These are phyloP conservation scores for Cheiracanthium punctorium DNA, from an alignment of 2,888 invertebrate genomes.

Conservation along the genomic window DNA sequence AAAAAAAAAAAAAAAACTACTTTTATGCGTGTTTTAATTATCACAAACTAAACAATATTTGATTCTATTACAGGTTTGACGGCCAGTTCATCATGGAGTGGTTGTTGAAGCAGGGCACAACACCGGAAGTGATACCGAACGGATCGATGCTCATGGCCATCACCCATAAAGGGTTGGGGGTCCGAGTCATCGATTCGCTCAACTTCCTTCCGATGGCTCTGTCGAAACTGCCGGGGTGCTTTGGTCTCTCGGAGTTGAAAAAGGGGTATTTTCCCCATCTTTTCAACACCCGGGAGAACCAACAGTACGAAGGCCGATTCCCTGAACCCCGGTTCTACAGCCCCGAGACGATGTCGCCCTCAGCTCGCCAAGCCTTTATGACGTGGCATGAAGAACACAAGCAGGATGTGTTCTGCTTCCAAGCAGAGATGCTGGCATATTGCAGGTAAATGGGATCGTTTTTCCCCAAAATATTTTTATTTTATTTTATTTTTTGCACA, in stretches of 20 bases:
- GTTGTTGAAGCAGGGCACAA: neutral
- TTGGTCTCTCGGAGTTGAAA: constrained; percentile 14
- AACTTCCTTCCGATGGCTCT: constrained; percentile 32
- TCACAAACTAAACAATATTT: neutral
- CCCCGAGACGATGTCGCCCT: neutral
- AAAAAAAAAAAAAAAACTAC: neutral
- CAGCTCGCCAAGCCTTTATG: neutral
- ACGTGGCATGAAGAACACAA: neutral
- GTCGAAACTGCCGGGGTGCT: constrained; percentile 25
- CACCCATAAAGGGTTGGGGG: neutral
- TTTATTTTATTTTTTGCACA: neutral
- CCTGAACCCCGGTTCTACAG: too few relatives aligned
- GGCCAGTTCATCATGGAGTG: constrained; percentile 26
- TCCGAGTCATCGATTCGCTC: constrained; percentile 29
- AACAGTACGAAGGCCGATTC: too few relatives aligned
- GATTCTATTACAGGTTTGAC: constrained; percentile 14
- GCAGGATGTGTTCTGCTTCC: constrained; percentile 9
- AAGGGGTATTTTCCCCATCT: too few relatives aligned
- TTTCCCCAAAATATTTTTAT: too few relatives aligned
- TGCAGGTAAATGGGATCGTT: constrained; percentile 43
- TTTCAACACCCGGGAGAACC: too few relatives aligned
- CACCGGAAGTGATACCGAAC: constrained; percentile 14
- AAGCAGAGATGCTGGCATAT: constrained; percentile 25
- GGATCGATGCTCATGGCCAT: constrained; percentile 19
- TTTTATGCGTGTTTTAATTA: too few relatives aligned